Evolutionary conservation across 2,797 vertebrate genomes (phyloP), one percentile per base, ranked within the genome.

Genomic region (Mormyrus hasselquistii): DNA sequence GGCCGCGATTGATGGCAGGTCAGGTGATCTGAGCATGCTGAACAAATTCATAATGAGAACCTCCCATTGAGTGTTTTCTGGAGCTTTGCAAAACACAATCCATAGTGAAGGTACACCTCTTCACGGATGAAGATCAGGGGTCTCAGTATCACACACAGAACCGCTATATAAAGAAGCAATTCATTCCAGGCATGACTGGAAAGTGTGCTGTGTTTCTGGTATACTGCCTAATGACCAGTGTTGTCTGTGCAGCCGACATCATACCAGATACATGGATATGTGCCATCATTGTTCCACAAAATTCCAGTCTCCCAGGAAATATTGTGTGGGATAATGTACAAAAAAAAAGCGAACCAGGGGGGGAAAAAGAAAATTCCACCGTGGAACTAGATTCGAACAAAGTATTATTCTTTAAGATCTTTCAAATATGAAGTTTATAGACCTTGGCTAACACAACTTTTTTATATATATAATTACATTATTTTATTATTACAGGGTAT

Each of bases 91-190:
- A 89, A 88, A 79, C 73, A 88, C 14, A 47, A 47, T 69, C 25
- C 47, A 55, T 59, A 38, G 87, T 91, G 84, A 91, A 92, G 91
- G 90, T 90, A 91, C 8, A 84, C n/a, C 19, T 47, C 22, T 16
- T 47, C 29, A 86, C 8, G 29, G 34, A 62, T 87, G 85, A 50
- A 29, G 62, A 89, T 14, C 49, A 57, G 47, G 59, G 53, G 34
- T 55, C 22, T 89, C 41, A 44, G 88, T 85, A 89, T 88, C 85
- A 94, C 92, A 92, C 89, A 91, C 90, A 88, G 91, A 91, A 91
- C 73, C 38, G 53, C 44, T 52, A 93, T 92, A 90, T 94, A 91
- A 93, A 92, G 92, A 90, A 57, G 9, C 52, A 25, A 85, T 85
- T 85, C 82, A 52, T 85, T 85, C n/a, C 82, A 85, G 52, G 52